Percentiles rank a stretch among this genome's conserved stretches.
phyloP scores from a whole-genome alignment of 2,797 vertebrate genomes.

The Silurus aristotelis region DNA sequence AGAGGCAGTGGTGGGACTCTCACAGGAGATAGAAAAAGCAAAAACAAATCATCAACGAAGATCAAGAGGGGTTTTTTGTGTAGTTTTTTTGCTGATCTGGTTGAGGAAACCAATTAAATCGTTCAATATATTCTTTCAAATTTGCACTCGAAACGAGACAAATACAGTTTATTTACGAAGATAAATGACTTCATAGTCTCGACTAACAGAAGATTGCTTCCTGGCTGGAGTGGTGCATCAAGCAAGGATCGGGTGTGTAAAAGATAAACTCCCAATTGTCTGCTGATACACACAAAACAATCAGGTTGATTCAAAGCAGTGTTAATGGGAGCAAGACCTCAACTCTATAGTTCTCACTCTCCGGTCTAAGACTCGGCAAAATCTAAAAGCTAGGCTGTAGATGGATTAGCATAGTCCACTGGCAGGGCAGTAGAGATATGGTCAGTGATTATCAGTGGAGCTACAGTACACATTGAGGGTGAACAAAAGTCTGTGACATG shows the following conservation, averaged over 20 bases:
- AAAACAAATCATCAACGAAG: background rate
- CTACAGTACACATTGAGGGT: background rate
- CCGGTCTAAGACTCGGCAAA: background rate
- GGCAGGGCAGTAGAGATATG: background rate
- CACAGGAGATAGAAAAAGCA: background rate
- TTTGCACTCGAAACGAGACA: background rate
- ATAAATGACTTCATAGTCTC: background rate
- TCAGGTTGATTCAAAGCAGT: background rate
- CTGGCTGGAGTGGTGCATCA: background rate
- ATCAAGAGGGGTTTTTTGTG: background rate
- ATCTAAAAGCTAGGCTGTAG: background rate
- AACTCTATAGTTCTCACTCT: background rate
- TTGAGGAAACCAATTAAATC: conserved; percentile 11
- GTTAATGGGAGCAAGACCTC: conserved; percentile 3
- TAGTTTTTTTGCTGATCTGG: background rate
- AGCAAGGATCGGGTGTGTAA: background rate
- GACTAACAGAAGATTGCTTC: conserved; percentile 16
- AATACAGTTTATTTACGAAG: background rate
- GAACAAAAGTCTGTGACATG: conserved; percentile 12
- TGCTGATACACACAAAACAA: background rate
- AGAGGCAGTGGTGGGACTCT: conserved; percentile 11
- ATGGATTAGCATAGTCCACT: conserved; percentile 8
- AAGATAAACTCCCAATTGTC: background rate
- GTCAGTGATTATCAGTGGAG: conserved; percentile 9
- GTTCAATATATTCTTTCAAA: background rate